Conservation (phyloP, 2,797 vertebrate genomes). For the Leontopithecus rosalia region DNA sequence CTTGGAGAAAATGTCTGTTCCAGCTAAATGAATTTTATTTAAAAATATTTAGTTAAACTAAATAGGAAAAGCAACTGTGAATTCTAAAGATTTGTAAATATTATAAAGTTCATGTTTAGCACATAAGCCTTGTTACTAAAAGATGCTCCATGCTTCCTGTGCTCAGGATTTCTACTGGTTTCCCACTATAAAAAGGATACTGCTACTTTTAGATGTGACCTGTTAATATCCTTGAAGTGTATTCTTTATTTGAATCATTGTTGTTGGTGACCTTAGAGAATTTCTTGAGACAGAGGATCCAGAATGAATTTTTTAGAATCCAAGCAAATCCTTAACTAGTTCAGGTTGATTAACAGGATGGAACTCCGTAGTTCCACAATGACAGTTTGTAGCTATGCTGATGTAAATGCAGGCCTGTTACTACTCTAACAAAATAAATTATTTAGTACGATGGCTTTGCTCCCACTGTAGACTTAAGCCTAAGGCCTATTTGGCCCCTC, state of each 20-base stretch:
- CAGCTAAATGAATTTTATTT: background rate
- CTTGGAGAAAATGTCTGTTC: constrained; percentile 38
- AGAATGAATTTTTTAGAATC: background rate
- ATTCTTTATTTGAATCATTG: constrained; percentile 33
- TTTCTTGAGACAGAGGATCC: background rate
- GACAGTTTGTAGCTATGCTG: background rate
- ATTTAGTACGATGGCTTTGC: background rate
- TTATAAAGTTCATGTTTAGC: background rate
- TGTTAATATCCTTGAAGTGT: background rate
- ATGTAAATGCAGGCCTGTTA: background rate
- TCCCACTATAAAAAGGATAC: background rate
- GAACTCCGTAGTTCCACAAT: background rate
- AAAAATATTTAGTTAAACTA: constrained; percentile 23
- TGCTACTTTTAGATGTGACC: background rate
- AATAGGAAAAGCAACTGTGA: background rate
- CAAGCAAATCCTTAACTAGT: background rate
- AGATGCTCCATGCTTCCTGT: background rate
- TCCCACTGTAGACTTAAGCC: background rate
- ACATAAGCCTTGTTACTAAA: background rate
- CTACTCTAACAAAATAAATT: background rate
- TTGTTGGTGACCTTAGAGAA: background rate
- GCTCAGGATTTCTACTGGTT: background rate
- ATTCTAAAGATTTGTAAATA: background rate
- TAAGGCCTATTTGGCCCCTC: background rate
- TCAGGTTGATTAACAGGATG: background rate